Evolutionary conservation across 1,140 invertebrate species (phyloP), one percentile per base, ranked within the genome.

Genomic region (Leguminivora glycinivorella): DNA sequence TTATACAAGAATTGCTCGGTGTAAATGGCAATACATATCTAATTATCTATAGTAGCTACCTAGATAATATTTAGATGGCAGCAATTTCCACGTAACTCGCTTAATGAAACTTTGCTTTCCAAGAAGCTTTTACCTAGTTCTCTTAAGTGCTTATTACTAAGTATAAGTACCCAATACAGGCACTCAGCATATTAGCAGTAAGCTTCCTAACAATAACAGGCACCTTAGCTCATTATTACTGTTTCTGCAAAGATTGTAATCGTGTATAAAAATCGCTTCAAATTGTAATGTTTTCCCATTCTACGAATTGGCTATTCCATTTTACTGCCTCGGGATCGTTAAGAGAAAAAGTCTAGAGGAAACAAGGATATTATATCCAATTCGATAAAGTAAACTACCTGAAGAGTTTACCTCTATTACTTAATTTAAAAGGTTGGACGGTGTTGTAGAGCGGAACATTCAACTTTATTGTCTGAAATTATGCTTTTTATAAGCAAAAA

Each of bases 261-360:
- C 68, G 68, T 40, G 68, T 70, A 68, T 71, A 75, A 77, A 71
- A 71, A 75, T 70, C 68, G 70, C 68, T 77, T 72, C 60, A 75
- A 77, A 77, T 75, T 56, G 63, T 75, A 72, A 77, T 72, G 73
- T 70, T 71, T 72, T 72, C 70, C 73, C 72, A 75, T 73, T 77
- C 68, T 17, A 47, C 34, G 43, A 72, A 75, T 68, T 56, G 73
- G 56, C 70, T 67, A 73, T 77, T 77, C 68, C 56, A 66, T 73
- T 73, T 75, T 75, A 77, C 73, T 70, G 58, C 68, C 69, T 71
- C 26, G 43, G 56, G 56, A 29, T 68, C 56, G 66, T 60, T 71
- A 67, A 56, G 29, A 75, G 69, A 74, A 75, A 74, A 78, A 75
- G 47, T 47, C 70, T 74, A 68, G 47, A 75, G 70, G 71, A 75